Conservation (phyloP, 2,888 invertebrate species). For the Geotrupes spiniger region DNA sequence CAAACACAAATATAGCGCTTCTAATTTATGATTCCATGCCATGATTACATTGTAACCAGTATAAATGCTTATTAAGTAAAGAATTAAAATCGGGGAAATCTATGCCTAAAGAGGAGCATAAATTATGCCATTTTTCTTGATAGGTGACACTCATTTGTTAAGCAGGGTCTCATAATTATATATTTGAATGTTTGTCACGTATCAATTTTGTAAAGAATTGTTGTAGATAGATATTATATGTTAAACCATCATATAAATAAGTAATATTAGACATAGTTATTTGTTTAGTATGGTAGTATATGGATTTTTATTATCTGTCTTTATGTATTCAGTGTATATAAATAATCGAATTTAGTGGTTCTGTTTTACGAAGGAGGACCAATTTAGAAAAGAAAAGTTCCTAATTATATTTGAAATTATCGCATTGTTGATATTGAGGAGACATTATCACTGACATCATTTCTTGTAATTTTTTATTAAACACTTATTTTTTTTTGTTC, state of each 20-base stretch:
- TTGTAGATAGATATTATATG: slow-evolving; percentile 40
- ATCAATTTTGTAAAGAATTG: slow-evolving; percentile 32
- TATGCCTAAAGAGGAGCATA: neutral
- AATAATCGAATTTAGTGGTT: slow-evolving; percentile 39
- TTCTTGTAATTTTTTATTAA: slow-evolving; percentile 15
- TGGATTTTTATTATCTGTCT: slow-evolving; percentile 29
- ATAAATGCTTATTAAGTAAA: no score
- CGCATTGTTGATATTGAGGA: slow-evolving; percentile 29
- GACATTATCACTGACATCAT: slow-evolving; percentile 21
- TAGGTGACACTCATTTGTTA: slow-evolving; percentile 48
- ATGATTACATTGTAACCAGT: no score
- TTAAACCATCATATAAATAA: slow-evolving; percentile 10
- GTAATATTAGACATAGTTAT: slow-evolving; percentile 33
- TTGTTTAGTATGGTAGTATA: slow-evolving; percentile 41
- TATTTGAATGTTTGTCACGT: slow-evolving; percentile 47
- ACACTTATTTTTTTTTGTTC: slow-evolving; percentile 27
- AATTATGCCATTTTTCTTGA: slow-evolving; percentile 25
- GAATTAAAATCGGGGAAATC: slow-evolving; percentile 8
- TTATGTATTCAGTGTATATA: slow-evolving; percentile 43
- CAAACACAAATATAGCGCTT: no score
- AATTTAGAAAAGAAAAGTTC: slow-evolving; percentile 43
- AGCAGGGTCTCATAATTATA: slow-evolving; percentile 52
- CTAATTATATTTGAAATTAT: slow-evolving; percentile 38
- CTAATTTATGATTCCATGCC: no score
- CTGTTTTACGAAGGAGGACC: slow-evolving; percentile 45